phyloP scores from a whole-genome alignment of 2,797 vertebrate genomes.

The Pipistrellus kuhlii region DNA sequence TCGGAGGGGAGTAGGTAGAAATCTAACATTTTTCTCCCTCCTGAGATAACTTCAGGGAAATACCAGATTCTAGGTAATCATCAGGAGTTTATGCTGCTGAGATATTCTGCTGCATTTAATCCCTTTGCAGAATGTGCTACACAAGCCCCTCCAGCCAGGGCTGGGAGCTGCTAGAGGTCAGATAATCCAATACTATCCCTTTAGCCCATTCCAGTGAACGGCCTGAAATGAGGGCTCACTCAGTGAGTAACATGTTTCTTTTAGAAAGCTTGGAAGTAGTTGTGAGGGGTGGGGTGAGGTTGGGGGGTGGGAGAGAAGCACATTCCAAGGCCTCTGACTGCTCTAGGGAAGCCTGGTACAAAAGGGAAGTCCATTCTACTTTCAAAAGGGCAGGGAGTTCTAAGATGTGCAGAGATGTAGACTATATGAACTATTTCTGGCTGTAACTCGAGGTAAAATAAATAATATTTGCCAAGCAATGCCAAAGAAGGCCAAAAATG shows the following conservation, averaged over 20 bases:
- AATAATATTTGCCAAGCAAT: neutral
- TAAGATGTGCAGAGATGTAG: neutral
- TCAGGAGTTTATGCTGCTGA: neutral
- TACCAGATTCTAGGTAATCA: neutral
- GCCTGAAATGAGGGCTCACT: neutral
- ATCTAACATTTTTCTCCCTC: neutral
- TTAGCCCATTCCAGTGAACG: neutral
- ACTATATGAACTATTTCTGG: slow-evolving; percentile 31
- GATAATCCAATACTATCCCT: no score
- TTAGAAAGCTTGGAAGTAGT: neutral
- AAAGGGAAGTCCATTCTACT: neutral
- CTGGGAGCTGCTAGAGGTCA: neutral
- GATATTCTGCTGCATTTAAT: neutral
- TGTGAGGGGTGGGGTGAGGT: fast-evolving
- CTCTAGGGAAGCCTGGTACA: neutral
- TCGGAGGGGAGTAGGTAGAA: neutral
- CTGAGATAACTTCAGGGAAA: neutral
- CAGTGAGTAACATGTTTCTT: neutral
- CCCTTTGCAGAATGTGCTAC: neutral
- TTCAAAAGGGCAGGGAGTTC: neutral
- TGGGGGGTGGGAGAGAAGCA: fast-evolving
- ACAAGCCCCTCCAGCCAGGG: neutral
- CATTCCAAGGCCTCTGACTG: neutral
- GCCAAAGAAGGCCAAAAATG: neutral
- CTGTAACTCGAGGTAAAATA: neutral